Evolutionary conservation across 2,113 vertebrate genomes (phyloP).

Genomic region (Tylochromis polylepis): DNA sequence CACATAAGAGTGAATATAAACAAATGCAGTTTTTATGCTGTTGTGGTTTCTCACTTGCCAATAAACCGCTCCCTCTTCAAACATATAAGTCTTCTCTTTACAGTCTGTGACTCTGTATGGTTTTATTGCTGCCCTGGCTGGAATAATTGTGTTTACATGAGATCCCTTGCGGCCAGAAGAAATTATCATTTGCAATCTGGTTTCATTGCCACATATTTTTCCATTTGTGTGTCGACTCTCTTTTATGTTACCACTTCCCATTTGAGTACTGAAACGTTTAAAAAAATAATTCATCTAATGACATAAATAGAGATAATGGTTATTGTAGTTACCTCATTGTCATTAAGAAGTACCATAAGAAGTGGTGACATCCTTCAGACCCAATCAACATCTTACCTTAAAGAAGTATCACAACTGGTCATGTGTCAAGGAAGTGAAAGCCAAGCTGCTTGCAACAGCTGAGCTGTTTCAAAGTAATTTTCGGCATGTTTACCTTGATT

Average conservation of each 20-base stretch:
- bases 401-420: background rate
- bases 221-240: background rate
- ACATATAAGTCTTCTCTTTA: background rate
- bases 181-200: constrained; percentile 26
- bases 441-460: background rate
- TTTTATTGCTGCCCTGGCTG: constrained; percentile 20
- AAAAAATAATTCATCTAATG: background rate
- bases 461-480: background rate
- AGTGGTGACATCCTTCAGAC: background rate
- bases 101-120: background rate
- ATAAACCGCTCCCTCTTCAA: background rate
- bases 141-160: constrained; percentile 35
- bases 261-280: background rate
- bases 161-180: constrained; percentile 25
- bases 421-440: background rate
- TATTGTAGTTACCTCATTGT: background rate
- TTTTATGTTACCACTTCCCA: background rate
- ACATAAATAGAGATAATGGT: background rate
- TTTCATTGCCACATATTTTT: constrained; percentile 16
- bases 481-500: background rate
- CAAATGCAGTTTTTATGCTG: background rate
- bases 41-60: constrained; percentile 2
- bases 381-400: background rate
- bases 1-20: background rate
- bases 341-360: background rate